Base-by-base conservation (phyloP, 37 sponge, comb jelly and placozoan genomes). In the Oopsacas minuta region DNA sequence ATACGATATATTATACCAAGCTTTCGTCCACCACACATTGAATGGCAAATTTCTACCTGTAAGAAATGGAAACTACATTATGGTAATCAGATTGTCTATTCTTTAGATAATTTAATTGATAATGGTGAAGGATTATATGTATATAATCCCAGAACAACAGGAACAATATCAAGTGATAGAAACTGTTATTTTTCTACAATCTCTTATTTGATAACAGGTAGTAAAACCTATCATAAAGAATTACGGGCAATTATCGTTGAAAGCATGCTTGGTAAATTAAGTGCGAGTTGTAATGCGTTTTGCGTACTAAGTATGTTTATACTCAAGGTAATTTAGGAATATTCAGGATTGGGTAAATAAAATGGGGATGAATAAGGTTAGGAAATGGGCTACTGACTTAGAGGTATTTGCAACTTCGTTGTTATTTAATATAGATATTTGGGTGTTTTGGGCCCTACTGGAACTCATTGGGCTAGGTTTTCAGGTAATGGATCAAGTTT, bases 371-470 rank as follows among this genome's bases (percentile, higher is more conserved):
- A 61, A 12, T 3, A 61, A 61, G 30, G 22, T 3, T 25, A 34
- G 75, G 30, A 61, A n/a, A 25, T 61, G 75, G 75, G 75, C 75
- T 61, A 61, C 75, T 20, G 75, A 61, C 22, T 12, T 61, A 20
- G 75, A 61, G 22, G 1, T 20, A 5, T 61, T 61, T 61, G 75
- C 75, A 61, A 61, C 75, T 61, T 3, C 7, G 22, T 61, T 61
- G 30, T 61, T 61, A 61, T 61, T 61, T 61, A 61, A 61, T 32
- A 61, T 61, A 61, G 75, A 61, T 61, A 61, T 61, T 12, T 61
- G 75, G 75, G 75, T 61, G 22, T 61, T 61, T 61, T 61, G 75
- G 75, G 75, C 5, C 75, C 20, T 25, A 3, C 7, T 5, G 75
- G 75, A 61, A 61, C 75, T 20, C 75, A 34, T n/a, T 61, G 75